Percentiles rank a stretch among this genome's conserved stretches.
Evolutionary conservation across 2,888 invertebrate species (phyloP).

Genomic region (Heterodera filipjevi): DNA sequence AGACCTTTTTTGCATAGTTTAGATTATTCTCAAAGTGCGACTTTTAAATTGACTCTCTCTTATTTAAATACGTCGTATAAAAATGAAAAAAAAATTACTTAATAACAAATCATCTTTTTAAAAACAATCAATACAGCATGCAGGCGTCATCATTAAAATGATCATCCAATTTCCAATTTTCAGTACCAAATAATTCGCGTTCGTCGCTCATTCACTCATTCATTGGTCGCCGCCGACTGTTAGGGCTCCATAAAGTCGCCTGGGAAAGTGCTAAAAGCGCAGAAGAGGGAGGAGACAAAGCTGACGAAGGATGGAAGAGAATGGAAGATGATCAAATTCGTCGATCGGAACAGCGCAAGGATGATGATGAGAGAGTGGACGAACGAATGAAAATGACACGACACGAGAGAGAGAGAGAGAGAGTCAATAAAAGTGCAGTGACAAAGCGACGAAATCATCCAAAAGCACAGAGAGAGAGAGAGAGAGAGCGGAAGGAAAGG

Average conservation of each 20-base stretch:
- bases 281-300: neutral
- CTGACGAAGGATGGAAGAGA: neutral
- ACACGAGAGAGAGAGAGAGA: no score
- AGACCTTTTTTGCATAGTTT: no score
- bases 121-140: no score
- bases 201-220: neutral
- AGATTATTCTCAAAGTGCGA: no score
- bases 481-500: no score
- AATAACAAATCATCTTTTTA: no score
- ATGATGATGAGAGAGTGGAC: neutral
- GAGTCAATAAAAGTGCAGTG: neutral
- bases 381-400: neutral
- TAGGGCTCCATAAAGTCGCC: conserved; percentile 12
- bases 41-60: no score
- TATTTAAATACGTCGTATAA: no score
- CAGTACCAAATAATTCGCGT: no score
- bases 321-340: neutral
- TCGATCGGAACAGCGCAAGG: neutral
- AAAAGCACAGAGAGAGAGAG: neutral
- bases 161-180: no score
- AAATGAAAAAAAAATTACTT: no score
- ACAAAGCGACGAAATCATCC: neutral
- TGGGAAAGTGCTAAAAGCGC: conserved; percentile 8
- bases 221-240: neutral
- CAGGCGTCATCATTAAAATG: no score